Conservation (phyloP, 2,888 invertebrate species). For the Diploptera punctata region DNA sequence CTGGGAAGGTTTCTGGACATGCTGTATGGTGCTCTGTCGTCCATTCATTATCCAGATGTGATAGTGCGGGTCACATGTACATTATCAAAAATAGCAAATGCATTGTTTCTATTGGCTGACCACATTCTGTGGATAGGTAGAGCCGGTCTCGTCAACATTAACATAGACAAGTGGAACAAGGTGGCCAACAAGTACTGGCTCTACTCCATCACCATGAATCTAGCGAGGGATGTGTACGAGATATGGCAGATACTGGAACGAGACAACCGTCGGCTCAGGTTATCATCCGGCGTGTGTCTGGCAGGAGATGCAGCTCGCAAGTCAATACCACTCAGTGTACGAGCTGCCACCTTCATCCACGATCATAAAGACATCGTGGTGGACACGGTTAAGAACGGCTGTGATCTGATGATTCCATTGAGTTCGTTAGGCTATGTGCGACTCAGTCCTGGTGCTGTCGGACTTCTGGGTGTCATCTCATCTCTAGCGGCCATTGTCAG, state of each 20-base stretch:
- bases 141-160: constrained; percentile 66
- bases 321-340: constrained; percentile 27
- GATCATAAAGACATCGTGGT: constrained; percentile 72
- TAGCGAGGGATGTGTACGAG: constrained; percentile 86
- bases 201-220: constrained; percentile 78
- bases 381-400: constrained; percentile 84
- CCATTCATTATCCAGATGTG: constrained; percentile 75
- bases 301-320: constrained; percentile 11
- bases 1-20: constrained; percentile 86
- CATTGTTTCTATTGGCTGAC: constrained; percentile 82
- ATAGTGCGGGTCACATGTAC: constrained; percentile 75
- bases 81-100: constrained; percentile 78
- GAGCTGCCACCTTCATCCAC: constrained; percentile 48
- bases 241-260: constrained; percentile 67
- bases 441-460: constrained; percentile 78
- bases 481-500: constrained; percentile 81
- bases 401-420: constrained; percentile 87
- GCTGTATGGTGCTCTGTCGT: constrained; percentile 74
- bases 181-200: constrained; percentile 85
- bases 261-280: constrained; percentile 41
- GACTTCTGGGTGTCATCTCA: constrained; percentile 79
- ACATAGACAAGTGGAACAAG: constrained; percentile 77
- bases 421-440: constrained; percentile 80
- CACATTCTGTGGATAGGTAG: constrained; percentile 86
- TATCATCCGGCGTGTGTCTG: constrained; percentile 3